These are phyloP conservation scores for Scrobipalpa atriplicella DNA, from an alignment of 2,888 invertebrate genomes.

Conservation along the genomic window DNA sequence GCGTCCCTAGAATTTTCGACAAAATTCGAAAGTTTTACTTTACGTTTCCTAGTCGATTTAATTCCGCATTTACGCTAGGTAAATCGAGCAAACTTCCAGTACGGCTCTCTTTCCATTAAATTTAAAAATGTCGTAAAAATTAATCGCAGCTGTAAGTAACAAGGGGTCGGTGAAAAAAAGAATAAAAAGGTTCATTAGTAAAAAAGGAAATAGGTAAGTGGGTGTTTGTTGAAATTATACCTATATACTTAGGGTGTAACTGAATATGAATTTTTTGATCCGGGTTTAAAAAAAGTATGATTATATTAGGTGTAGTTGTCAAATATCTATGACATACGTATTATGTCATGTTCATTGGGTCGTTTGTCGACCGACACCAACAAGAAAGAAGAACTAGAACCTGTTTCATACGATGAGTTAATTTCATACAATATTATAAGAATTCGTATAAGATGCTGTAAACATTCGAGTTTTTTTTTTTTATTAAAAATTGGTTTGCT, in stretches of 20 bases:
- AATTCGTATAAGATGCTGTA: too few species aligned
- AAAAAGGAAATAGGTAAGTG: not conserved
- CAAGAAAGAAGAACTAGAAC: too few species aligned
- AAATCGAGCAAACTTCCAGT: constrained; percentile 16
- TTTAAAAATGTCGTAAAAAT: constrained; percentile 31
- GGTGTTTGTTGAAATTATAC: not conserved
- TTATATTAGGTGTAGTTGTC: too few species aligned
- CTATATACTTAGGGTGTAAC: too few species aligned
- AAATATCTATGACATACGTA: too few species aligned
- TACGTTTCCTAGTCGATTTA: constrained; percentile 8
- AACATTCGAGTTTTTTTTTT: too few species aligned
- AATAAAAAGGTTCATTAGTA: not conserved
- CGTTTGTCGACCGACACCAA: too few species aligned
- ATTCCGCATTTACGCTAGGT: constrained; percentile 4
- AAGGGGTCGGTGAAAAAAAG: constrained; percentile 25
- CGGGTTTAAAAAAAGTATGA: too few species aligned
- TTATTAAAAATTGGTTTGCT: too few species aligned
- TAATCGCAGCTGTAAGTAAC: constrained; percentile 38
- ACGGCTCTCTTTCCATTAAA: constrained; percentile 14
- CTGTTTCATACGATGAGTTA: too few species aligned
- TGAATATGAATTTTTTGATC: not conserved
- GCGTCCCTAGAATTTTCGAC: not conserved
- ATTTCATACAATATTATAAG: too few species aligned
- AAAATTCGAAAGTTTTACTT: constrained; percentile 1
- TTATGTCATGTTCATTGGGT: too few species aligned